Evolutionary conservation across 2,888 invertebrate genomes (phyloP).

Genomic region (Drosophila limbata): DNA sequence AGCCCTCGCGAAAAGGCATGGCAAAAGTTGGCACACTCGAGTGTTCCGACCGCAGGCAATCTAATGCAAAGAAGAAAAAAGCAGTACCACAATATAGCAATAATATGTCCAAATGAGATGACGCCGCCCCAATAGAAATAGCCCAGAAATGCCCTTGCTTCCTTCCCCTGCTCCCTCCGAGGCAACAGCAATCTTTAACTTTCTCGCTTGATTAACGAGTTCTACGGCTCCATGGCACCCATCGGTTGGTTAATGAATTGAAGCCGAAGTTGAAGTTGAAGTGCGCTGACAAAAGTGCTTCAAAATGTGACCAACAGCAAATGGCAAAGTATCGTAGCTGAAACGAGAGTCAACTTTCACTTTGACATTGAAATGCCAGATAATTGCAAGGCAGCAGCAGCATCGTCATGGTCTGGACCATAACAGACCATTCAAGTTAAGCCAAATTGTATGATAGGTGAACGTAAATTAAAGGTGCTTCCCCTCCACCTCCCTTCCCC

Average conservation of each 20-base stretch:
- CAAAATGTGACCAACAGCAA: constrained; percentile 34
- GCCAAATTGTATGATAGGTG: constrained; percentile 51
- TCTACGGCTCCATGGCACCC: constrained; percentile 72
- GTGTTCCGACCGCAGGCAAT: constrained; percentile 32
- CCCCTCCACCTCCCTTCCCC: background rate
- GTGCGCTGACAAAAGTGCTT: constrained; percentile 57
- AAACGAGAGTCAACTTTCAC: constrained; percentile 82
- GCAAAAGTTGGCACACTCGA: constrained; percentile 31
- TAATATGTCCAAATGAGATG: constrained; percentile 35
- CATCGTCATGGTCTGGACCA: constrained; percentile 33
- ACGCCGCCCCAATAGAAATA: constrained; percentile 5
- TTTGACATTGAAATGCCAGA: constrained; percentile 84
- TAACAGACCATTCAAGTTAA: constrained; percentile 32
- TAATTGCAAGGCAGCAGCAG: constrained; percentile 59
- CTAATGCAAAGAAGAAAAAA: constrained; percentile 40
- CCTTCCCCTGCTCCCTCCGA: background rate
- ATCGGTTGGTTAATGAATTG: constrained; percentile 59
- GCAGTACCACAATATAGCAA: constrained; percentile 14
- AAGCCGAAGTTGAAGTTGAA: constrained; percentile 55
- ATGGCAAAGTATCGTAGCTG: constrained; percentile 40
- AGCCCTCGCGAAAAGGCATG: constrained; percentile 5
- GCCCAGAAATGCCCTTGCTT: background rate
- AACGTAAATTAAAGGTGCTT: constrained; percentile 61
- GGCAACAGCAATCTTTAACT: constrained; percentile 57
- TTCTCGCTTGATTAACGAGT: constrained; percentile 83